Percentiles rank a stretch among this genome's conserved stretches.
phyloP scores from a whole-genome alignment of 2,888 invertebrate species.

The Andrena chrysosceles region DNA sequence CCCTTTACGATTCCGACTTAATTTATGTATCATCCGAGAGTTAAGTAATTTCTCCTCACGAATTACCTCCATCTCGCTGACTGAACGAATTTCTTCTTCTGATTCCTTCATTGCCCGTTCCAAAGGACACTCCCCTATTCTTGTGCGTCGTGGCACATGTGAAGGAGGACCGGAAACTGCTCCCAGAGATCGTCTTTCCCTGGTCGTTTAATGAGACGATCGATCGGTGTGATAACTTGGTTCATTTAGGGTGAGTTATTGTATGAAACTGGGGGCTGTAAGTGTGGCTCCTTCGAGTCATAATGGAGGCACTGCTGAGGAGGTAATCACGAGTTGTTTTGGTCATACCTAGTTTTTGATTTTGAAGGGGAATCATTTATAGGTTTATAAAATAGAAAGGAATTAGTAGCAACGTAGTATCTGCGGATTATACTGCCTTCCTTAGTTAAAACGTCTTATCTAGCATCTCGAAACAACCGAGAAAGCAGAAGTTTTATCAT shows the following conservation, averaged over 20 bases:
- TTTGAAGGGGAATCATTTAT: too few relatives aligned
- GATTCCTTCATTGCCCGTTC: background rate
- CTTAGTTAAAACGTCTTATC: too few relatives aligned
- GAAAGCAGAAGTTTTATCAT: too few relatives aligned
- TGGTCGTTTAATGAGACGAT: background rate
- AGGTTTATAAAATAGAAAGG: too few relatives aligned
- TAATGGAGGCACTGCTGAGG: background rate
- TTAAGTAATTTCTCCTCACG: constrained; percentile 85
- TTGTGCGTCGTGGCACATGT: background rate
- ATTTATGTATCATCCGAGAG: constrained; percentile 85
- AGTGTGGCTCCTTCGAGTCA: background rate
- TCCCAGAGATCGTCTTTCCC: background rate
- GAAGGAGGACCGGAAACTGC: background rate
- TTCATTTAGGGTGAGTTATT: background rate
- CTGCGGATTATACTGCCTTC: too few relatives aligned
- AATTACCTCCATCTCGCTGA: constrained; percentile 77
- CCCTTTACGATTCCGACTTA: constrained; percentile 85
- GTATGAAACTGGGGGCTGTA: background rate
- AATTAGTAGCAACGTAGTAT: too few relatives aligned
- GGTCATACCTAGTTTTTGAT: background rate
- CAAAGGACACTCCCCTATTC: background rate
- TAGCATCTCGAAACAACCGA: too few relatives aligned
- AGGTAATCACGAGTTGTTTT: background rate
- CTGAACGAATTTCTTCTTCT: constrained; percentile 75
- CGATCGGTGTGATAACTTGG: background rate